Conservation (phyloP, 2,888 invertebrate genomes). For the Strigamia maritima region DNA sequence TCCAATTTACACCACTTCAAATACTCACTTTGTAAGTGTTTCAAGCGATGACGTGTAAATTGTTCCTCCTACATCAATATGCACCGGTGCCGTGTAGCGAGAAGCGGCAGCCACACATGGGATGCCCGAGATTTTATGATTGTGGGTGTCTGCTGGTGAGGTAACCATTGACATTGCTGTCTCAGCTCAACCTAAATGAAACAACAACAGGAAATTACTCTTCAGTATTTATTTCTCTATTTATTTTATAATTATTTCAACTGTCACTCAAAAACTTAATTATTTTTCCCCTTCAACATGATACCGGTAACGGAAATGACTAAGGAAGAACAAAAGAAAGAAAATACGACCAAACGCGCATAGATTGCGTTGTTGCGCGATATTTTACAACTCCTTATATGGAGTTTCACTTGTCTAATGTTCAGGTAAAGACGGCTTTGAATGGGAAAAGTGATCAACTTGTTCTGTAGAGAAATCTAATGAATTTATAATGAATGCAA, state of each 20-base stretch:
- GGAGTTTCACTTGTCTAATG: no score
- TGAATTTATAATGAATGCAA: no score
- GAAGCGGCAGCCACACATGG: constrained; percentile 91
- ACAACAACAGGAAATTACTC: neutral
- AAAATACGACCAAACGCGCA: no score
- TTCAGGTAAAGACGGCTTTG: no score
- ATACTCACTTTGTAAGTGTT: constrained; percentile 83
- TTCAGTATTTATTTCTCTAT: no score
- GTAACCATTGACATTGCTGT: constrained; percentile 38
- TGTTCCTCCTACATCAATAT: constrained; percentile 95
- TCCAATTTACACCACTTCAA: no score
- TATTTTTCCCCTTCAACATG: neutral
- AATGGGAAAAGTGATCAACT: no score
- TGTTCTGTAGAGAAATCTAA: no score
- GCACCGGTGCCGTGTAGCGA: constrained; percentile 90
- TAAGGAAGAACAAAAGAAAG: neutral
- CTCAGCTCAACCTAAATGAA: constrained; percentile 33
- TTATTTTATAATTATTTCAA: neutral
- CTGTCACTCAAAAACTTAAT: neutral
- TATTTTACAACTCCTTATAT: neutral
- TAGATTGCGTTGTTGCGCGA: neutral
- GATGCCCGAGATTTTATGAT: constrained; percentile 80
- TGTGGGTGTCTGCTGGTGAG: constrained; percentile 55
- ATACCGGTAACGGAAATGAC: neutral
- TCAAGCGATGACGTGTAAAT: constrained; percentile 95